Conservation (phyloP, 2,797 vertebrate species). For the Chaetophractus vellerosus region DNA sequence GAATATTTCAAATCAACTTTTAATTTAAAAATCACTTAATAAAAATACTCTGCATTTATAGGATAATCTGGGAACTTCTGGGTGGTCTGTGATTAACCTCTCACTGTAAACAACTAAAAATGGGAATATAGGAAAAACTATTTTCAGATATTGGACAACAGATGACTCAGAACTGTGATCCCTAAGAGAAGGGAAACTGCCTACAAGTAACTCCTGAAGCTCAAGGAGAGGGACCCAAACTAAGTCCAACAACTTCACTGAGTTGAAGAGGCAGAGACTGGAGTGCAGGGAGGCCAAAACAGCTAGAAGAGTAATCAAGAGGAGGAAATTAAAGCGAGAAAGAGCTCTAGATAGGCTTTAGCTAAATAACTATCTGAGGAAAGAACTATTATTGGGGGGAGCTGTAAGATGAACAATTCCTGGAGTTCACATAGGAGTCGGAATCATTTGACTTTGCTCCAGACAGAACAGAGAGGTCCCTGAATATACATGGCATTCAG, state of each 20-base stretch:
- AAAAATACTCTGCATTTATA: conserved; percentile 45
- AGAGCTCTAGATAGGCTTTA: conserved; percentile 10
- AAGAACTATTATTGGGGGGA: not conserved
- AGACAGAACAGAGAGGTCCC: not conserved
- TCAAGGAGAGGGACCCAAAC: not conserved
- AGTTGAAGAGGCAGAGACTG: not conserved
- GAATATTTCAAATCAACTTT: conserved; percentile 61
- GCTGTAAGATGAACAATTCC: not conserved
- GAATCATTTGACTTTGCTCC: not conserved
- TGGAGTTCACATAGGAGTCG: not conserved
- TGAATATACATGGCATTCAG: not conserved
- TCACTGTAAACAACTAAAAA: conserved; percentile 31
- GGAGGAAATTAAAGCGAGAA: not conserved
- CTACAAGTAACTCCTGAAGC: not conserved
- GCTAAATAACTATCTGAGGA: not conserved
- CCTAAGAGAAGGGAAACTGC: not conserved
- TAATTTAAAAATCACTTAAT: conserved; percentile 47
- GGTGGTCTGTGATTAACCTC: conserved; percentile 9
- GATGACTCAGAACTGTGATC: not conserved
- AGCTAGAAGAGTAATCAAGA: not conserved
- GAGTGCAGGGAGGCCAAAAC: not conserved
- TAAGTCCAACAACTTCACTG: not conserved
- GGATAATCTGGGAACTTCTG: conserved; percentile 1
- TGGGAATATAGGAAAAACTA: not conserved
- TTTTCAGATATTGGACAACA: not conserved